Percentiles rank a stretch among this genome's conserved stretches.
Conservation (phyloP, 2,797 vertebrate genomes). For the Sitta carolinensis region DNA sequence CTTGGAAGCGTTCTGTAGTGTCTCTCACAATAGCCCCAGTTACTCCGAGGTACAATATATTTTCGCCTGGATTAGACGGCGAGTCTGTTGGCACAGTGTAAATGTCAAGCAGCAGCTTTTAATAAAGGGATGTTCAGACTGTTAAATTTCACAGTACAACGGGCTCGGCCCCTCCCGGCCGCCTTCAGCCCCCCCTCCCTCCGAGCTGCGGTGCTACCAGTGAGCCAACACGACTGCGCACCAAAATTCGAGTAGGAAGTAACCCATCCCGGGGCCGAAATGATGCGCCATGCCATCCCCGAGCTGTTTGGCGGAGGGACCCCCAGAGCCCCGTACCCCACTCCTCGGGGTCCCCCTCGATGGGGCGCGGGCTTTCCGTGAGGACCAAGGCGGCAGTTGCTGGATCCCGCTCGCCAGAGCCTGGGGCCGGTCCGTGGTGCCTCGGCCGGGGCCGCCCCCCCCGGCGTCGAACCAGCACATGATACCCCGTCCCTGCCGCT, state of each 20-base stretch:
- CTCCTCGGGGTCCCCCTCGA: not conserved
- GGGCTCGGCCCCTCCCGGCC: not conserved
- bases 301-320: not conserved
- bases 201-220: not conserved
- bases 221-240: not conserved
- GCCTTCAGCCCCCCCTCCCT: not conserved
- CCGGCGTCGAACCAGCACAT: constrained; percentile 78
- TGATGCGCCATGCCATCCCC: not conserved
- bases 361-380: not conserved
- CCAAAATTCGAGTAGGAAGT: not conserved
- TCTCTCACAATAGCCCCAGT: constrained; percentile 19
- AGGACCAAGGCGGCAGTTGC: not conserved
- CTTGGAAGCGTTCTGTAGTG: constrained; percentile 36
- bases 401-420: not conserved
- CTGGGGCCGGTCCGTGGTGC: too few relatives aligned
- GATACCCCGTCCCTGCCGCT: constrained; percentile 81
- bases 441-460: not conserved
- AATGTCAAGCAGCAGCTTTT: constrained; percentile 78
- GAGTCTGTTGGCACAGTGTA: constrained; percentile 74
- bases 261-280: not conserved
- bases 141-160: constrained; percentile 66
- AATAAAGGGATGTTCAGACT: constrained; percentile 75
- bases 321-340: not conserved
- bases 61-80: constrained; percentile 71
- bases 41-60: constrained; percentile 43